A percentile compares a stretch with the other conserved stretches of the same genome.
These are phyloP conservation scores for Drosophila austrosaltans DNA, from an alignment of 2,888 invertebrate species.

Conservation along the genomic window DNA sequence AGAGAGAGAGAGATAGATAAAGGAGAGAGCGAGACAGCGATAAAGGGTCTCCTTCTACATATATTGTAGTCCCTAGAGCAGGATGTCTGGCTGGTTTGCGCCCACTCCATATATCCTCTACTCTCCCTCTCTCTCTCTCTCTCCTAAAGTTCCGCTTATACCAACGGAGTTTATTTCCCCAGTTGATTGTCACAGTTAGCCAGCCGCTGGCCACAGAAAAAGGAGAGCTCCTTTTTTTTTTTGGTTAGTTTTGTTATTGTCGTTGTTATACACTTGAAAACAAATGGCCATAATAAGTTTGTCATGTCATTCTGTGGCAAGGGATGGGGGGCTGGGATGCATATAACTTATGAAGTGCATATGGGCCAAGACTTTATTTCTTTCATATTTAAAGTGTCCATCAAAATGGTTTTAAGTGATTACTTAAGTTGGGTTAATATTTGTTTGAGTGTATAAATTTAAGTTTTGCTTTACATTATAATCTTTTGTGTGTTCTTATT, in stretches of 20 bases:
- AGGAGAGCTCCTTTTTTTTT: constrained; percentile 5
- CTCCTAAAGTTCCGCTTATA: constrained; percentile 1
- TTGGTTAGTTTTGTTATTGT: constrained; percentile 27
- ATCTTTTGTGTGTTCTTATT: too few species aligned
- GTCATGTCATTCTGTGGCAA: constrained; percentile 54
- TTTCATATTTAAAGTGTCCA: too few species aligned
- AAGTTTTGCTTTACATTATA: too few species aligned
- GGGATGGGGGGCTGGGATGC: neutral
- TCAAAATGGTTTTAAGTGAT: neutral
- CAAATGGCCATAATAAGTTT: constrained; percentile 73
- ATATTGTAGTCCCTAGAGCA: constrained; percentile 2
- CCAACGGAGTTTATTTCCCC: constrained; percentile 69
- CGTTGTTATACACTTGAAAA: constrained; percentile 43
- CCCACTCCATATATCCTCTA: neutral
- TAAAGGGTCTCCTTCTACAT: neutral
- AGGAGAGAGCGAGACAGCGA: constrained; percentile 15
- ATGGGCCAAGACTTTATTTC: neutral
- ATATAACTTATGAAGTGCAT: neutral
- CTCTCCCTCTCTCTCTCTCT: neutral
- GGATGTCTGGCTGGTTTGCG: constrained; percentile 9
- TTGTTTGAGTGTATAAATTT: neutral
- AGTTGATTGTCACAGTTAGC: constrained; percentile 75
- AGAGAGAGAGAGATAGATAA: neutral
- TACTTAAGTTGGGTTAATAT: neutral
- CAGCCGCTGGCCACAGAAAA: constrained; percentile 29